Evolutionary conservation across 1,140 invertebrate species (phyloP).

Genomic region (Dinoponera quadriceps): DNA sequence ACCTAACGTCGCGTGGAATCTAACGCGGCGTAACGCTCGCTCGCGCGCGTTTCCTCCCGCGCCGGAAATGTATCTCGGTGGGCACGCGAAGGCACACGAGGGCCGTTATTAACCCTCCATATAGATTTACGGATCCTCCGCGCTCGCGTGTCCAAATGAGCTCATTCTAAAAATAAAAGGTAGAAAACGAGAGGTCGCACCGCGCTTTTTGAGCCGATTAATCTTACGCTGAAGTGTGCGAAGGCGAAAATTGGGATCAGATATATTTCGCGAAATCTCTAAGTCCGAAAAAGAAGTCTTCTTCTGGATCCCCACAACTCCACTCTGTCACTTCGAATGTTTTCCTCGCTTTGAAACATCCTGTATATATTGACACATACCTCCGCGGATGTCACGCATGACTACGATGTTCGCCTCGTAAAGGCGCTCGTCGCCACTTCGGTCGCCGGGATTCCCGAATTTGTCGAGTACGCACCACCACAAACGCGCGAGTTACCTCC

Average conservation of each 20-base stretch:
- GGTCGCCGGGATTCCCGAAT: not conserved
- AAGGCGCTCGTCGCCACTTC: not conserved
- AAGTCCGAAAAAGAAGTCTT: not conserved
- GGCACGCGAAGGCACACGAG: constrained; percentile 36
- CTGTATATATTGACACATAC: constrained; percentile 23
- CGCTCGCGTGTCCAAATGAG: not conserved
- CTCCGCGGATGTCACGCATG: not conserved
- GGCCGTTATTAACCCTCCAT: constrained; percentile 35
- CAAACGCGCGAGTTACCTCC: not conserved
- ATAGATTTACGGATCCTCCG: constrained; percentile 31
- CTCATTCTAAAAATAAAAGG: not conserved
- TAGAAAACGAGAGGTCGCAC: too few species aligned
- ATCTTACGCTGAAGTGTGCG: too few species aligned
- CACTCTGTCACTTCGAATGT: too few species aligned
- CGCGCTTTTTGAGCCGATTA: too few species aligned
- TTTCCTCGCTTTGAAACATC: not conserved
- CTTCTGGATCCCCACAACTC: not conserved
- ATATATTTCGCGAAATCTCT: not conserved
- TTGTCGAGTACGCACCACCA: not conserved
- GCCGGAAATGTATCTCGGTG: constrained; percentile 21
- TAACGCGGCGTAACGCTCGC: not conserved
- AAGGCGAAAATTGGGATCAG: not conserved
- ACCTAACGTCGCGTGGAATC: not conserved
- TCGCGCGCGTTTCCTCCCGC: constrained; percentile 24
- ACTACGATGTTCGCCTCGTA: not conserved